Evolutionary conservation across 2,888 invertebrate genomes (phyloP).

Genomic region (Torymus tubicola): DNA sequence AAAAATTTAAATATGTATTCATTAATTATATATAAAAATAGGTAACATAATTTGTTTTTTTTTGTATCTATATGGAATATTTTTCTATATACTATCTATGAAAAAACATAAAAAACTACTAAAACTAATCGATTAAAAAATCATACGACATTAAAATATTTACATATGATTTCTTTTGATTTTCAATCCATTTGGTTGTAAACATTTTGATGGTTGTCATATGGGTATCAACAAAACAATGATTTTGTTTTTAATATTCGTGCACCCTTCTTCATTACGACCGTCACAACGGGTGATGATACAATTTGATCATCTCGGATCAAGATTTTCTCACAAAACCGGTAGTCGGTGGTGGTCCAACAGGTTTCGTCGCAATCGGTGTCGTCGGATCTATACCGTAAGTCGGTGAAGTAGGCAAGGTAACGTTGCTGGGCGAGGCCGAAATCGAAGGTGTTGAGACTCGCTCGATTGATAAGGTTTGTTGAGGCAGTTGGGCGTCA

Average conservation of each 20-base stretch:
- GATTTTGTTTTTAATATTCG: not conserved
- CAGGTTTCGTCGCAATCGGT: constrained; percentile 74
- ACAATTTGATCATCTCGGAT: constrained; percentile 58
- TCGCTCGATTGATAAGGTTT: constrained; percentile 83
- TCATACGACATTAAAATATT: too few species aligned
- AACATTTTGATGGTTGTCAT: not conserved
- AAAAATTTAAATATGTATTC: too few species aligned
- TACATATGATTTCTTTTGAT: too few species aligned
- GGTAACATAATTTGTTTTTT: too few species aligned
- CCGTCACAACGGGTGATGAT: constrained; percentile 14
- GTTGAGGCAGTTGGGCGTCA: constrained; percentile 86
- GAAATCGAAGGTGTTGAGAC: constrained; percentile 67
- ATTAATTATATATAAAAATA: too few species aligned
- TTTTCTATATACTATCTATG: too few species aligned
- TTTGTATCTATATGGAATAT: too few species aligned
- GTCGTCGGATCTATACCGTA: constrained; percentile 78
- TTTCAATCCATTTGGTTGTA: too few species aligned
- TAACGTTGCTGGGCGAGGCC: constrained; percentile 58
- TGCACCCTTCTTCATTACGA: not conserved
- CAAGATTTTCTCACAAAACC: constrained; percentile 79
- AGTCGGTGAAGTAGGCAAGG: constrained; percentile 54
- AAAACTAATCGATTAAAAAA: too few species aligned
- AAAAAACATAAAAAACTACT: too few species aligned
- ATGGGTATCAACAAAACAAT: too few species aligned
- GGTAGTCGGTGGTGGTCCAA: constrained; percentile 79